Evolutionary conservation across 2,888 invertebrate species (phyloP).

Genomic region (Orthosia gothica): DNA sequence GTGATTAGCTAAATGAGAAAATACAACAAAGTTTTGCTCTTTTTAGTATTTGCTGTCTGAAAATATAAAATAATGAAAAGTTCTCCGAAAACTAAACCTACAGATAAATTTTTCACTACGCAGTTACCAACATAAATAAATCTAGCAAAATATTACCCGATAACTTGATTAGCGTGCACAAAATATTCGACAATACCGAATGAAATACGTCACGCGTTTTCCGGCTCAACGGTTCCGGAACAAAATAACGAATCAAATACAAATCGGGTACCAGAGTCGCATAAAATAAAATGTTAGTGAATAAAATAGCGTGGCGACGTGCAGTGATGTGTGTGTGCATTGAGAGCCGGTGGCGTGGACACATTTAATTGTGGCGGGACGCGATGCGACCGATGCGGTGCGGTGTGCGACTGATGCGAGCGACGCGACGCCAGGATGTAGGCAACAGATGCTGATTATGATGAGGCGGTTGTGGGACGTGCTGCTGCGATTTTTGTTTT

Average conservation of each 20-base stretch:
- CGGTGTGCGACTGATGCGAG: conserved; percentile 58
- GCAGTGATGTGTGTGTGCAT: conserved; percentile 82
- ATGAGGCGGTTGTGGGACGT: conserved; percentile 44
- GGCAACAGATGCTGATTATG: conserved; percentile 67
- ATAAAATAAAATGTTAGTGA: conserved; percentile 76
- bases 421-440: conserved; percentile 49
- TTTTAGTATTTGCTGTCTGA: not conserved
- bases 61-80: not conserved
- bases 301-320: conserved; percentile 70
- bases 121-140: conserved; percentile 28
- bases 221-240: conserved; percentile 77
- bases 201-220: conserved; percentile 72
- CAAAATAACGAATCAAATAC: conserved; percentile 79
- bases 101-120: conserved; percentile 8
- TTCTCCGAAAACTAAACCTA: conserved; percentile 8
- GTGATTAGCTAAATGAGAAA: not conserved
- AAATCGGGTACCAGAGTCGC: conserved; percentile 74
- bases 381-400: conserved; percentile 47
- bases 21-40: not conserved
- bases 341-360: conserved; percentile 83
- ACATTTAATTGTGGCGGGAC: conserved; percentile 87
- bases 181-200: conserved; percentile 59
- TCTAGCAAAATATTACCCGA: conserved; percentile 46
- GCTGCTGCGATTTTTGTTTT: conserved; percentile 20
- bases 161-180: conserved; percentile 54